Evolutionary conservation across 2,888 invertebrate genomes (phyloP).

Genomic region (Macrosiphum euphorbiae): DNA sequence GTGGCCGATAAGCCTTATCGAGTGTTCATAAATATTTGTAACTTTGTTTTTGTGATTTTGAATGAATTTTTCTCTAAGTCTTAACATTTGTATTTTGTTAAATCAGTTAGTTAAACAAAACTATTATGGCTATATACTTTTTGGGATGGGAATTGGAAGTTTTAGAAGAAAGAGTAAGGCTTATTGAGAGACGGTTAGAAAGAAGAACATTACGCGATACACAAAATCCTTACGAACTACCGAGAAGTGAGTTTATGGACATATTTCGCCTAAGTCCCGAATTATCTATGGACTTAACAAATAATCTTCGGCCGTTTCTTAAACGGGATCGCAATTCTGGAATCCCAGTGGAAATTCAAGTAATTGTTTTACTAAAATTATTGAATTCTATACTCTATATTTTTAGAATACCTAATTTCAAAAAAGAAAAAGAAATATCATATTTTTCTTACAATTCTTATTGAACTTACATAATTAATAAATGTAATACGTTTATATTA

Average conservation of each 20-base stretch:
- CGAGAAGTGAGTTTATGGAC: neutral
- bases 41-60: neutral
- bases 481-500: neutral
- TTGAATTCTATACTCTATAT: no score
- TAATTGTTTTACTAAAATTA: constrained; percentile 2
- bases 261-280: constrained; percentile 17
- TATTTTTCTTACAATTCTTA: constrained; percentile 9
- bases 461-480: neutral
- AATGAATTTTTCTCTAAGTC: no score
- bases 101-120: no score
- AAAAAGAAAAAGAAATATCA: constrained; percentile 2
- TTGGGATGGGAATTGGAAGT: neutral
- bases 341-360: constrained; percentile 14
- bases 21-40: neutral
- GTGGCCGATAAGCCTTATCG: neutral
- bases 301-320: constrained; percentile 14
- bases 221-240: constrained; percentile 1
- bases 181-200: neutral
- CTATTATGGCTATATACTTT: neutral
- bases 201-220: neutral
- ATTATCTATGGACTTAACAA: constrained; percentile 21
- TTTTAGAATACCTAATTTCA: no score
- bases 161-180: neutral
- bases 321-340: neutral
- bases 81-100: no score